A percentile compares a stretch with the other conserved stretches of the same genome.
Conservation (phyloP, 2,888 invertebrate species). For the Dromius quadrimaculatus region DNA sequence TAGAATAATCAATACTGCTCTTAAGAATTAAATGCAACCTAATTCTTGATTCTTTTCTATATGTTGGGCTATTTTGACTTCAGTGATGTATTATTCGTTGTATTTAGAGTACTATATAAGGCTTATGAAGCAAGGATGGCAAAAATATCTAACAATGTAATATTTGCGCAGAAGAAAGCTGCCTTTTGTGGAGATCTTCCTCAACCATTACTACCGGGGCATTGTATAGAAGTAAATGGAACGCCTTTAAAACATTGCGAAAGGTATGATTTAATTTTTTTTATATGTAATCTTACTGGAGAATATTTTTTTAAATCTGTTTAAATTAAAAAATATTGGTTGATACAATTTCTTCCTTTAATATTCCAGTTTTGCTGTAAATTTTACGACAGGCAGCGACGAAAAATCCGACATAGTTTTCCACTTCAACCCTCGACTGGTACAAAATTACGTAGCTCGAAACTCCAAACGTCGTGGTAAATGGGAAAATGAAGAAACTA, state of each 20-base stretch:
- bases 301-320: not conserved
- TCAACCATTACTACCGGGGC: constrained; percentile 58
- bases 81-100: constrained; percentile 16
- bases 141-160: constrained; percentile 11
- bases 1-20: not conserved
- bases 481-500: constrained; percentile 86
- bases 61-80: constrained; percentile 44
- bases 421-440: constrained; percentile 86
- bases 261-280: no score
- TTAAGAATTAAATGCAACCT: constrained; percentile 19
- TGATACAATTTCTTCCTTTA: not conserved
- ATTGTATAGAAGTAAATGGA: constrained; percentile 58
- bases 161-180: constrained; percentile 56
- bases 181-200: constrained; percentile 58
- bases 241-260: constrained; percentile 57
- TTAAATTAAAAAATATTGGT: not conserved
- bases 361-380: constrained; percentile 72
- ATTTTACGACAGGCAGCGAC: constrained; percentile 69
- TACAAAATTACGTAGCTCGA: constrained; percentile 82
- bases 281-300: no score
- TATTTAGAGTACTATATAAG: not conserved
- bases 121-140: constrained; percentile 2
- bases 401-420: constrained; percentile 72
- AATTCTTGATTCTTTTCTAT: not conserved
- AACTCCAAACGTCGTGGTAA: constrained; percentile 75